Evolutionary conservation across 2,888 invertebrate genomes (phyloP), one percentile per base, ranked within the genome.

Genomic region (Tortrix viridana): DNA sequence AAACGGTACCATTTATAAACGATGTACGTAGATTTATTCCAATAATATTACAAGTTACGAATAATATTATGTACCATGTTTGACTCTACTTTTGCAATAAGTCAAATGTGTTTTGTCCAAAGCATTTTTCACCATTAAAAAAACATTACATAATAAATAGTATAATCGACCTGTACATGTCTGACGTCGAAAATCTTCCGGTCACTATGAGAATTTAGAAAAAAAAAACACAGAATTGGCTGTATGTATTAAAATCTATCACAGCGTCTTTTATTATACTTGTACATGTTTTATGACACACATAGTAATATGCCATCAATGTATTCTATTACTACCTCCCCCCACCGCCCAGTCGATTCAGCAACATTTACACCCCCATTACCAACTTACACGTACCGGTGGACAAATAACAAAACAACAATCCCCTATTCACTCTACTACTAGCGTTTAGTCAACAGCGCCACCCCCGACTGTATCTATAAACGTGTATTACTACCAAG

Each of bases 401-500:
- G 48, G 37, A 48, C 22, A 48, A 41, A 48, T 12, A 37, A 46
- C 48, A 22, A 18, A 48, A 48, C 57, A 57, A 22, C 38, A 22
- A 32, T 20, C 20, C 46, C 46, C 55, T 37, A 56, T 26, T 22
- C 7, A 56, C 46, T 22, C 12, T 9, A 56, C 46, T n/a, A 47
- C 46, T 32, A 32, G 19, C 44, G 32, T 46, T 32, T 7, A 55
- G 46, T 19, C 44, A 37, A 46, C n/a, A 55, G 44, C 55, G 55
- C 55, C 20, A 37, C 37, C 14, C 46, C 16, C n/a, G 20, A 22
- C 55, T 56, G 55, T 37, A 56, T 47, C 46, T 46, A 56, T 56
- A 56, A 47, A 56, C 47, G 46, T 32, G 55, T 37, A 32, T 20
- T 37, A 37, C 55, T 47, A 32, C 55, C 46, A 56, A 47, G 20